Evolutionary conservation across 2,797 vertebrate species (phyloP), one percentile per base, ranked within the genome.

Genomic region (Centropyge bicolor): DNA sequence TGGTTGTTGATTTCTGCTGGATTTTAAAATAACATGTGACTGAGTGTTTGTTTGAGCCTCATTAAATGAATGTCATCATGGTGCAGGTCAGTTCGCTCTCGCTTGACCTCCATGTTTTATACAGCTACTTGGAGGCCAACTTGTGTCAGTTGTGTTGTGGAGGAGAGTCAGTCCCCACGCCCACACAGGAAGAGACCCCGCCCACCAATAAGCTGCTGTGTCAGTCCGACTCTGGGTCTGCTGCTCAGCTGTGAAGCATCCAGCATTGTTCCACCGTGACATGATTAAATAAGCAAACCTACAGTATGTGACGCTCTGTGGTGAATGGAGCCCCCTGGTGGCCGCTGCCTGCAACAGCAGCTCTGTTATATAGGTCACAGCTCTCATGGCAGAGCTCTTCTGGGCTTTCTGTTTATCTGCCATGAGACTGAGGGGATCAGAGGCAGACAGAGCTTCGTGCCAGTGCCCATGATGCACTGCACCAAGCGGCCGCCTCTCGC

Each of bases 361-460:
- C 73, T 46, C 13, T 0, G 2, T 56, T 86, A 92, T 91, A 55
- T 92, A 92, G 92, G 92, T 92, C 92, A 92, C 71, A 6, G 6
- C 57, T 1, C 84, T 78, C 71, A 31, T 38, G 76, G 8, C 59
- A 9, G 62, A 43, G 77, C 83, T 86, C 70, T 85, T 73, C 70
- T 86, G 86, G 82, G 76, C 49, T 72, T 59, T 84, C 74, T 82
- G 84, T 87, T 88, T 81, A 86, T 91, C 83, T 81, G 88, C 48
- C 65, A 87, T 55, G 68, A 89, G 89, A 81, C 84, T 59, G 71
- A 75, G 51, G 60, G 78, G 86, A 89, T 92, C 89, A 85, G 83
- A 86, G 71, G 82, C 89, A 89, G 90, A 89, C 88, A 22, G 83
- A 76, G 77, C 48, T 54, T 35, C 38, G 45, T 87, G 86, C 89